Percentiles rank a stretch among this genome's conserved stretches.
Conservation (phyloP, 1,140 invertebrate genomes). For the Panagrolaimus sp. region DNA sequence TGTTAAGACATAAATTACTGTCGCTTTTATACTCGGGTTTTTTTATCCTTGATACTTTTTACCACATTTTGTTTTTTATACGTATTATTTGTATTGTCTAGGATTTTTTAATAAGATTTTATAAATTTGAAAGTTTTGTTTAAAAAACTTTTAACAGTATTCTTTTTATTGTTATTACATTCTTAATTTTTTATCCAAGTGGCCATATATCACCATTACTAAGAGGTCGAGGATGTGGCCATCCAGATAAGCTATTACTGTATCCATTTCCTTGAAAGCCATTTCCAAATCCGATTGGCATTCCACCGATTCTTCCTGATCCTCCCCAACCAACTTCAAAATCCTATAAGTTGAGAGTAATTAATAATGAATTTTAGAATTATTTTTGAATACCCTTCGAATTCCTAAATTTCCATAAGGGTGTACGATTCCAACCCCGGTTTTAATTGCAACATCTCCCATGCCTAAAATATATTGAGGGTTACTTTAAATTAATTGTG, state of each 20-base stretch:
- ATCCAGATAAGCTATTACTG: conserved; percentile 15
- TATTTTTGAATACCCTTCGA: too few relatives aligned
- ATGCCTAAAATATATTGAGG: conserved; percentile 15
- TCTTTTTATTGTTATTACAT: conserved; percentile 2
- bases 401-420: conserved; percentile 18
- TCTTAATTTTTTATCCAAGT: not conserved
- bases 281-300: conserved; percentile 25
- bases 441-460: conserved; percentile 26
- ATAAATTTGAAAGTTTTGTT: not conserved
- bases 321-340: conserved; percentile 26
- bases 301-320: conserved; percentile 26
- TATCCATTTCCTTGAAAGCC: conserved; percentile 22
- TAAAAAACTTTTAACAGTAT: not conserved
- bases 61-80: not conserved
- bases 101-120: not conserved
- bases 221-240: conserved; percentile 21
- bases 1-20: not conserved
- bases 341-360: too few relatives aligned
- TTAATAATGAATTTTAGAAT: too few relatives aligned
- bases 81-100: not conserved
- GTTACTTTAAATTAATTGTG: not conserved
- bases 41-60: not conserved
- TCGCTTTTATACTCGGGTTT: not conserved
- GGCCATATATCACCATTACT: conserved; percentile 8
- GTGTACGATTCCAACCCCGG: conserved; percentile 21